Evolutionary conservation across 2,888 invertebrate genomes (phyloP).

Genomic region (Lasius fuliginosus): DNA sequence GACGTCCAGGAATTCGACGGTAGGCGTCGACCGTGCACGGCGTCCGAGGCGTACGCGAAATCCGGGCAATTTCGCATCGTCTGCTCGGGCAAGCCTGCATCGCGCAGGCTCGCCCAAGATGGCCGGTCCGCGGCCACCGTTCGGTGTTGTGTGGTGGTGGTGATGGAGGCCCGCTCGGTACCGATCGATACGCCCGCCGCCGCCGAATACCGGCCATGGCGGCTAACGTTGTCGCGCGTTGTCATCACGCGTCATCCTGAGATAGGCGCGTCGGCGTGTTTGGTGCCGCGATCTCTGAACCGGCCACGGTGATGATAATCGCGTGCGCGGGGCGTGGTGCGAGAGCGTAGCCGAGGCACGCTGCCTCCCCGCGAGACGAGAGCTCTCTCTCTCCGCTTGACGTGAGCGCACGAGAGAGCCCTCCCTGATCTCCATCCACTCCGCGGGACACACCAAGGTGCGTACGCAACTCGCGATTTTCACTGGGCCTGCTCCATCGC

Average conservation of each 20-base stretch:
- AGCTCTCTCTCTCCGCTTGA: slow-evolving; percentile 56
- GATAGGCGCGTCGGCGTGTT: slow-evolving; percentile 67
- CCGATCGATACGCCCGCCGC: slow-evolving; percentile 83
- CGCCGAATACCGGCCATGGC: slow-evolving; percentile 82
- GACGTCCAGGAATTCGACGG: slow-evolving; percentile 60
- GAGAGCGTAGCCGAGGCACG: slow-evolving; percentile 75
- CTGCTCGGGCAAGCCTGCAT: slow-evolving; percentile 81
- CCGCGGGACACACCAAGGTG: slow-evolving; percentile 89
- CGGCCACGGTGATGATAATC: slow-evolving; percentile 54
- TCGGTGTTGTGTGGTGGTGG: slow-evolving; percentile 80
- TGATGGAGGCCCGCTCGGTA: slow-evolving; percentile 77
- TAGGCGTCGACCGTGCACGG: slow-evolving; percentile 56
- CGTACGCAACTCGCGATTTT: slow-evolving; percentile 97
- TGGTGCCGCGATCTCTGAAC: slow-evolving; percentile 39
- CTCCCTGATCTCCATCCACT: slow-evolving; percentile 77
- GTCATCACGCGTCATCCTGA: slow-evolving; percentile 75
- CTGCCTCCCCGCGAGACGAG: slow-evolving; percentile 80
- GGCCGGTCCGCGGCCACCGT: slow-evolving; percentile 82
- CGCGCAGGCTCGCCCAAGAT: slow-evolving; percentile 86
- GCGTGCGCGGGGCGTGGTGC: slow-evolving; percentile 74
- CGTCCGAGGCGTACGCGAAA: slow-evolving; percentile 70
- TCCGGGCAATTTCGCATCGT: slow-evolving; percentile 80
- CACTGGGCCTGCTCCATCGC: slow-evolving; percentile 95
- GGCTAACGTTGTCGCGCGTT: slow-evolving; percentile 78
- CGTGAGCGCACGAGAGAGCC: slow-evolving; percentile 60